These are phyloP conservation scores for Elgaria multicarinata DNA, from an alignment of 2,113 vertebrate genomes.

Conservation along the genomic window DNA sequence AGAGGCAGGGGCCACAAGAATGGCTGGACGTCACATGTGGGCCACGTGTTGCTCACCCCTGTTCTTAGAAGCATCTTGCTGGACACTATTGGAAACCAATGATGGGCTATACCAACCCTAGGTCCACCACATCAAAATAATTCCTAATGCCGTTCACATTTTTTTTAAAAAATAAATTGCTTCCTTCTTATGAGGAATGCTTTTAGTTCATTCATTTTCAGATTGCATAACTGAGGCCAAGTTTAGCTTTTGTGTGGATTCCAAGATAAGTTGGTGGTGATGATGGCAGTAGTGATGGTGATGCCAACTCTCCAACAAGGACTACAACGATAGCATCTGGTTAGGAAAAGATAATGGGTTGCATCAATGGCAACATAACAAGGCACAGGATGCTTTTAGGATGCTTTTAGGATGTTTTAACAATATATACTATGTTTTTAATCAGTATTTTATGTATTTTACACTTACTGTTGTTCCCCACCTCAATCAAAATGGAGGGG, in stretches of 20 bases:
- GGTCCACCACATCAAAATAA: not conserved
- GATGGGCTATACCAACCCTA: not conserved
- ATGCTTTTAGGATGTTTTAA: no score
- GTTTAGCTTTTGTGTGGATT: fast-evolving
- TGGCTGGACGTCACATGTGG: no score
- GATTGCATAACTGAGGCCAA: not conserved
- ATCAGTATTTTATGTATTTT: no score
- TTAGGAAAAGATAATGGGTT: not conserved
- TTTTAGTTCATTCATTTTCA: constrained; percentile 7
- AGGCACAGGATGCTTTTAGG: no score
- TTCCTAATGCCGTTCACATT: not conserved
- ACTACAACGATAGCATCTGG: not conserved
- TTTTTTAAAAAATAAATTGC: not conserved
- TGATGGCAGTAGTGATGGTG: no score
- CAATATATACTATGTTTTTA: no score
- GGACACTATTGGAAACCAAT: not conserved
- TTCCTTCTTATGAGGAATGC: not conserved
- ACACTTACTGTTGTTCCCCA: no score
- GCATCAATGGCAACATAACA: not conserved
- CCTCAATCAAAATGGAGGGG: no score
- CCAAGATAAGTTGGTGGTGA: not conserved
- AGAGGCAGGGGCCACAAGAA: not conserved
- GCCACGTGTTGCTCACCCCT: no score
- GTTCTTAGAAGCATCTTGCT: not conserved
- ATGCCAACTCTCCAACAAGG: not conserved